Base-by-base conservation (phyloP, 1,140 invertebrate genomes). In the Limonius californicus region DNA sequence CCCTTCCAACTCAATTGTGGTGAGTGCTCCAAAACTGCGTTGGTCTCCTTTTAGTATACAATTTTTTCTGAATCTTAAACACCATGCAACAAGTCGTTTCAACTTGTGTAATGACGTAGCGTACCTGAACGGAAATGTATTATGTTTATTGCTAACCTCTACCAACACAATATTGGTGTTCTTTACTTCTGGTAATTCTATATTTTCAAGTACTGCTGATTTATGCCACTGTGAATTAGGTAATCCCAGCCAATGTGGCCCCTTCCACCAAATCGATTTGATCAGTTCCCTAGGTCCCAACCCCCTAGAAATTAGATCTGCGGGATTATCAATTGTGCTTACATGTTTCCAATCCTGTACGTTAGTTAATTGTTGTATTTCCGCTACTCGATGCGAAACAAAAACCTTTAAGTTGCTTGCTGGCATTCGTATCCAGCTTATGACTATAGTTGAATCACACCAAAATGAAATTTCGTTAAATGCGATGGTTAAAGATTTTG, bases 251-350 rank as follows among this genome's bases (percentile, higher is more conserved):
- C 16, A 35, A 18, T n/a, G 20, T 15, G n/a, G n/a, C n/a, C n/a
- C n/a, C n/a, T n/a, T n/a, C n/a, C n/a, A n/a, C n/a, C n/a, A n/a
- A n/a, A n/a, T n/a, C n/a, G n/a, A n/a, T n/a, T n/a, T n/a, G n/a
- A n/a, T n/a, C n/a, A n/a, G n/a, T n/a, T n/a, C n/a, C n/a, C n/a
- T n/a, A n/a, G n/a, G n/a, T n/a, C n/a, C n/a, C n/a, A n/a, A n/a
- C n/a, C n/a, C n/a, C n/a, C n/a, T n/a, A n/a, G n/a, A n/a, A n/a
- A n/a, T n/a, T n/a, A n/a, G n/a, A n/a, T n/a, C n/a, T n/a, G n/a
- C 77, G 0, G 79, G 79, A 62, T 81, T 80, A 4, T 67, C 57
- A 1, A 62, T 50, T 0, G 74, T 70, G 7, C 62, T 42, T 0
- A 79, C 72, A 63, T 80, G 72, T 39, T 62, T 61, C 74, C 78